phyloP scores from a whole-genome alignment of 2,797 vertebrate species.

The Pseudochromis fuscus region DNA sequence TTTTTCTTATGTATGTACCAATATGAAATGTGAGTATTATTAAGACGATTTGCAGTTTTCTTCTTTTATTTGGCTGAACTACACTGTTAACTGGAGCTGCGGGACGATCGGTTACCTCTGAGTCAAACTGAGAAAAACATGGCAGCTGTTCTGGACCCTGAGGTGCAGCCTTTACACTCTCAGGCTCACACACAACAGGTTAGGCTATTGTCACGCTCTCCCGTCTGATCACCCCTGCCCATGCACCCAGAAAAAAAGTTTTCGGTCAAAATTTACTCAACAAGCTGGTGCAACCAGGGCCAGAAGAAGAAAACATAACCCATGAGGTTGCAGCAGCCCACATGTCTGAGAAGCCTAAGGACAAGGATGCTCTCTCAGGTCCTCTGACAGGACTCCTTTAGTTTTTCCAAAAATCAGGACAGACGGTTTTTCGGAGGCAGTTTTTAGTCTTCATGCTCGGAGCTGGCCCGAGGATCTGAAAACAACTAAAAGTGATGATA shows the following conservation, averaged over 20 bases:
- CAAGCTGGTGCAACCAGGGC: not conserved
- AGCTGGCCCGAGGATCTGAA: not conserved
- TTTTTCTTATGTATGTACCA: not conserved
- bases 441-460: not conserved
- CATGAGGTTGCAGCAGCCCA: slow-evolving; percentile 15
- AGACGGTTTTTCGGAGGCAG: too few species aligned
- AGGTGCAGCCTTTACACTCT: not conserved
- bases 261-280: too few species aligned
- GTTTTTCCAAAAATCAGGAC: not conserved
- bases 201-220: too few species aligned
- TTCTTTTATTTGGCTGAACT: not conserved
- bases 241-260: too few species aligned
- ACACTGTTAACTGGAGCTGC: too few species aligned
- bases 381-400: not conserved
- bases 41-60: not conserved
- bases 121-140: not conserved
- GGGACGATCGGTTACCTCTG: not conserved
- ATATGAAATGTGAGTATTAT: not conserved
- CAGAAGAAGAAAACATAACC: slow-evolving; percentile 1
- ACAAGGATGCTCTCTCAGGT: not conserved
- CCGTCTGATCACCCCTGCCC: too few species aligned
- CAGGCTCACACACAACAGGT: too few species aligned
- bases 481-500: not conserved
- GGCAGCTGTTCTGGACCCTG: not conserved
- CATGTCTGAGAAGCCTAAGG: slow-evolving; percentile 10